Percentiles rank a stretch among this genome's conserved stretches.
Evolutionary conservation across 2,113 vertebrate species (phyloP).

Genomic region (Theristicus caerulescens): DNA sequence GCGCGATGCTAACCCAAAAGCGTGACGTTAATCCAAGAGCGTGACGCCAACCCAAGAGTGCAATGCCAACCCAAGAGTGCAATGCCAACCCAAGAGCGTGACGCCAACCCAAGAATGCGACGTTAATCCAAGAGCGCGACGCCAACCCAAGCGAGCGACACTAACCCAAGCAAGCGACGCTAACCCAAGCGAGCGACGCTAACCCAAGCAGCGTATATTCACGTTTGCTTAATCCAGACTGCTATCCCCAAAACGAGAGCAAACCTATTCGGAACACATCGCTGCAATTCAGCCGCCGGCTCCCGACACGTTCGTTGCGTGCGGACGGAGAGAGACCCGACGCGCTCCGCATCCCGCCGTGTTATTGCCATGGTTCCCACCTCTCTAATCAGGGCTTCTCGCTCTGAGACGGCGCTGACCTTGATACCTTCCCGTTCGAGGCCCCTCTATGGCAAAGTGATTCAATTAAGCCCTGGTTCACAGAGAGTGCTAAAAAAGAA

Average conservation of each 20-base stretch:
- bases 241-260: too few relatives aligned
- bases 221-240: accelerated
- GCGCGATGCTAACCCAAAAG: neutral
- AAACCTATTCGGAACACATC: accelerated
- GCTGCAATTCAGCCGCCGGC: accelerated
- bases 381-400: neutral
- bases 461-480: conserved; percentile 61
- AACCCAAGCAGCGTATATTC: neutral
- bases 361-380: neutral
- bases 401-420: neutral
- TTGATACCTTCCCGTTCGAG: neutral
- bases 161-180: too few relatives aligned
- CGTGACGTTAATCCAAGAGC: neutral
- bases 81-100: accelerated
- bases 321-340: neutral
- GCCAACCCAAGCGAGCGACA: accelerated
- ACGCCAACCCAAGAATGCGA: too few relatives aligned
- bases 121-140: accelerated
- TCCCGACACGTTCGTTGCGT: accelerated
- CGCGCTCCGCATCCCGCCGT: accelerated
- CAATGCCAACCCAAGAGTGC: neutral
- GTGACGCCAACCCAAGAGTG: neutral
- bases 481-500: neutral
- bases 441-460: neutral
- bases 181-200: too few relatives aligned